A percentile compares a stretch with the other conserved stretches of the same genome.
Evolutionary conservation across 1,140 invertebrate genomes (phyloP).

Genomic region (Bicyclus anynana): DNA sequence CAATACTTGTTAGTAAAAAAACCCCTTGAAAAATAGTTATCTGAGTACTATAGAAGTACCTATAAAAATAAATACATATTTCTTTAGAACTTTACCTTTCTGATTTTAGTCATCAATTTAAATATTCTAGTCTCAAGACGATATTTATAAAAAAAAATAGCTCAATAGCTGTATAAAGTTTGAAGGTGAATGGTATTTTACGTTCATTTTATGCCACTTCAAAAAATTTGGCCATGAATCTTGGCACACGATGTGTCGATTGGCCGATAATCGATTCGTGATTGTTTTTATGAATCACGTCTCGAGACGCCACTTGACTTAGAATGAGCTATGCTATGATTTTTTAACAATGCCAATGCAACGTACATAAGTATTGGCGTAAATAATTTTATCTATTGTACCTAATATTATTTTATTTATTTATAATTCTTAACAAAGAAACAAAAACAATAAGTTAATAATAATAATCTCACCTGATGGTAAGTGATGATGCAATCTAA

Average conservation of each 20-base stretch:
- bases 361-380: background rate
- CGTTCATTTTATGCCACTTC: conserved; percentile 9
- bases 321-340: background rate
- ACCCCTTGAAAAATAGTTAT: too few relatives aligned
- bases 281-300: conserved; percentile 25
- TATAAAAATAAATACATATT: background rate
- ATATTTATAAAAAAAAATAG: background rate
- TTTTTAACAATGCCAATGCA: background rate
- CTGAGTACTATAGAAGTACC: too few relatives aligned
- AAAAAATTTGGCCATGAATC: conserved; percentile 23
- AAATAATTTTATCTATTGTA: too few relatives aligned
- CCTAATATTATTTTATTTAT: too few relatives aligned
- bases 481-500: too few relatives aligned
- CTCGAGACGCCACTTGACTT: conserved; percentile 13
- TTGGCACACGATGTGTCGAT: conserved; percentile 20
- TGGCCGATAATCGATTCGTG: conserved; percentile 22
- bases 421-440: too few relatives aligned
- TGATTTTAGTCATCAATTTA: background rate
- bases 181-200: conserved; percentile 5
- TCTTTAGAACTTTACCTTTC: background rate
- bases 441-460: too few relatives aligned
- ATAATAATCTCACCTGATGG: too few relatives aligned
- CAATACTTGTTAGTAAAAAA: too few relatives aligned
- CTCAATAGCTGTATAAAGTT: background rate
- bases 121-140: background rate